Evolutionary conservation across 2,797 vertebrate species (phyloP), one percentile per base, ranked within the genome.

Genomic region (Eospalax fontanierii): DNA sequence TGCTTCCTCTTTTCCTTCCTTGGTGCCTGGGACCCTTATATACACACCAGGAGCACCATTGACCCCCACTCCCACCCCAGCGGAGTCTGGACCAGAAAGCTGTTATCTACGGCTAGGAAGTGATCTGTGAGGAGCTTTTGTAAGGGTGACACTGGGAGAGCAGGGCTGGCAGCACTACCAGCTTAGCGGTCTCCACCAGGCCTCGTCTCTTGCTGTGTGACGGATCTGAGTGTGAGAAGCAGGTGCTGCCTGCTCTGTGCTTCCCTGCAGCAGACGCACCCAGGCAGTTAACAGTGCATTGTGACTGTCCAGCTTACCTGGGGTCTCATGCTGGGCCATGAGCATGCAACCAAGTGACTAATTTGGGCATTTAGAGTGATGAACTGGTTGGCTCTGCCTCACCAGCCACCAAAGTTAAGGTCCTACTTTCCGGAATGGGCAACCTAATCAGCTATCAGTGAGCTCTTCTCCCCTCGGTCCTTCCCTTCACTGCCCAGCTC

Each of bases 331-430:
- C 59, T 1, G 3, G 35, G 18, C 57, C 0, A 0, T 82, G 90
- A 74, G 54, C 0, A 0, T 11, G n/a, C 63, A 68, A 81, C 75
- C 11, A 0, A 50, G 33, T 11, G 65, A 66, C 85, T 75, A 1
- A 87, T 87, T 70, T 70, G 82, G 75, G n/a, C 26, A 1, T 59
- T 95, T 74, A 70, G 30, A 90, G 63, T 73, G 92, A 70, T 78
- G 80, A 68, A 43, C 12, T 1, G 50, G 33, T 35, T n/a, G 15
- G 33, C 59, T 74, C 18, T 65, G 9, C 24, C 9, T 75, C 2
- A 1, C 61, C 2, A 1, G 73, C 28, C 83, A 57, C 38, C 30
- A 10, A 28, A 43, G 50, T 74, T 24, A 2, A 89, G 87, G 40
- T 89, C 40, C 73, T 14, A 0, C 70, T 95, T 89, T 24, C 61